phyloP scores from a whole-genome alignment of 2,888 invertebrate species.

The Encarsia formosa region DNA sequence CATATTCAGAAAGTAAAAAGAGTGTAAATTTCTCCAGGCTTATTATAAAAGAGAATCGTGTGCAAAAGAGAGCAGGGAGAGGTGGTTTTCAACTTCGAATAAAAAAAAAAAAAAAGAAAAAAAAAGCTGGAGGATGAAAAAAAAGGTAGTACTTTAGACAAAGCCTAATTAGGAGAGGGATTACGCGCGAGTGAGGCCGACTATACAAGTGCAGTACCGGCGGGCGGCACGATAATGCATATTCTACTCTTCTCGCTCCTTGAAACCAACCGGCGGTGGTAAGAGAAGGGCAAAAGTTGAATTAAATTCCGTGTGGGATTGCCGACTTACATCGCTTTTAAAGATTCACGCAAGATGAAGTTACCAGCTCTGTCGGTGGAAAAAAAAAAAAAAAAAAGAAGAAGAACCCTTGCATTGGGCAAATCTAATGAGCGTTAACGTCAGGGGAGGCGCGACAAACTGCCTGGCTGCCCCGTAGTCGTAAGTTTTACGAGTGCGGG shows the following conservation, averaged over 20 bases:
- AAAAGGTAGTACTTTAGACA: constrained; percentile 20
- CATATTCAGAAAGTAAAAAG: too few relatives aligned
- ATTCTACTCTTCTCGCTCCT: neutral
- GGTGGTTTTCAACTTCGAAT: constrained; percentile 20
- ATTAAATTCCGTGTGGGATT: constrained; percentile 10
- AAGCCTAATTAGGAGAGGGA: constrained; percentile 24
- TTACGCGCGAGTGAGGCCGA: constrained; percentile 8
- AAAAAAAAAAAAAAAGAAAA: neutral
- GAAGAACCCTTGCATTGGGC: neutral
- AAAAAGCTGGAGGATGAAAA: neutral
- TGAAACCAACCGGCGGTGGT: too few relatives aligned
- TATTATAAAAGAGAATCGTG: constrained; percentile 18
- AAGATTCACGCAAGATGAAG: constrained; percentile 7
- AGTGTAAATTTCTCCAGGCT: too few relatives aligned
- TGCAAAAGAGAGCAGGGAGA: constrained; percentile 3
- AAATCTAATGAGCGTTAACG: neutral
- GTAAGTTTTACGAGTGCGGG: constrained; percentile 1
- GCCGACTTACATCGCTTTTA: neutral
- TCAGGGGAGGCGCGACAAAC: neutral
- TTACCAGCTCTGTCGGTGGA: neutral
- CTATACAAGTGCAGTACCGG: too few relatives aligned
- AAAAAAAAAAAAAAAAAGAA: neutral
- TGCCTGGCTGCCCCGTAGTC: neutral
- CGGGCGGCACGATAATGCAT: constrained; percentile 14
- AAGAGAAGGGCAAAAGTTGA: constrained; percentile 15